Evolutionary conservation across 2,888 invertebrate genomes (phyloP), one percentile per base, ranked within the genome.

Genomic region (Tachina fera): DNA sequence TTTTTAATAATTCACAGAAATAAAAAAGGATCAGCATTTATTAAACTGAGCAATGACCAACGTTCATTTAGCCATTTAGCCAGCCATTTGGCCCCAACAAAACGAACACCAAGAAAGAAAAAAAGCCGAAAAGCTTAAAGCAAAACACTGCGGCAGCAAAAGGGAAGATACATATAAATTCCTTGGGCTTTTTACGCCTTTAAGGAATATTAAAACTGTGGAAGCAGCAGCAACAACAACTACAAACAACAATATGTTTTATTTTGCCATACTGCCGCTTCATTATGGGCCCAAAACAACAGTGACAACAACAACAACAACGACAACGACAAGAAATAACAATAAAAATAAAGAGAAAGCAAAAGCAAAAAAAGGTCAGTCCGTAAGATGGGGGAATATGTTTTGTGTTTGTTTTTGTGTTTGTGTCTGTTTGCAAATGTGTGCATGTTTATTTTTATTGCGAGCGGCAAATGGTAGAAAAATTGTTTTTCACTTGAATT

Each of bases 1-100:
- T 65, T 70, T 77, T 63, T n/a, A 49, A 81, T 39, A 63, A 63
- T 60, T 77, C 51, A 53, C 53, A 71, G 9, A 63, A 56, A 43
- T 67, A 70, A 82, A 61, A 72, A 80, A 45, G 79, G 79, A 72
- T 76, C 75, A 83, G 56, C 75, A 83, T 86, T 79, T 86, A 83
- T 86, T 86, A 86, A 83, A 79, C 79, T 83, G 79, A 83, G 60
- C 72, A 80, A 75, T 80, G 79, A 70, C 71, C 83, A 83, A 86
- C 79, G 80, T 83, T 85, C 82, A 82, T 82, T 82, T 82, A 78
- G 70, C 74, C 74, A 74, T 82, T 85, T 74, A 81, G 68, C 61
- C 83, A 60, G 61, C 74, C 71, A 67, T 71, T 79, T 63, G 58
- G 58, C 77, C 19, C 16, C 9, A 49, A 70, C 9, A 49, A 70